phyloP scores from a whole-genome alignment of 53 echinoderm and acorn worm species.

The Holothuria leucospilota region DNA sequence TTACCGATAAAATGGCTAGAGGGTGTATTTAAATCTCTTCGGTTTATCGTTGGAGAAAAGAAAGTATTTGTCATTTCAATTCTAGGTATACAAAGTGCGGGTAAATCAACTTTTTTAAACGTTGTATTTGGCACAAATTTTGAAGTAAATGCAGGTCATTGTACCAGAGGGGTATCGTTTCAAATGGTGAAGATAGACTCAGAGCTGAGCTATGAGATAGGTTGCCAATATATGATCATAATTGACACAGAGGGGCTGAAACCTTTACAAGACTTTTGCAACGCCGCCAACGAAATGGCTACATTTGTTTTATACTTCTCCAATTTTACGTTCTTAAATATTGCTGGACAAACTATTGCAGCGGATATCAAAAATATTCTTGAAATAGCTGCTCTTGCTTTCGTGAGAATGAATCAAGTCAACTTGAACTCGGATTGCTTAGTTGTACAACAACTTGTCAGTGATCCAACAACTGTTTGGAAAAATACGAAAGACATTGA shows the following conservation, averaged over 20 bases:
- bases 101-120: background rate
- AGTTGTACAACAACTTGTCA: too few relatives aligned
- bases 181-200: background rate
- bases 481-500: too few relatives aligned
- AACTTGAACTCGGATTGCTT: background rate
- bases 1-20: background rate
- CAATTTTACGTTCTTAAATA: background rate
- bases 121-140: background rate
- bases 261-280: background rate
- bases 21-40: background rate
- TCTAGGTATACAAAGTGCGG: background rate
- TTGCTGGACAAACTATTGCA: background rate
- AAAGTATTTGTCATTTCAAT: background rate
- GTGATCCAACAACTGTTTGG: too few relatives aligned
- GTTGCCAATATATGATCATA: background rate
- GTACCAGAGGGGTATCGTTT: background rate
- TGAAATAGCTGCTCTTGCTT: background rate
- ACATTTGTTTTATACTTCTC: conserved; percentile 2
- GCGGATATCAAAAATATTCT: conserved; percentile 6
- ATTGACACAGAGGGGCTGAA: conserved; percentile 5
- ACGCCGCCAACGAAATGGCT: background rate
- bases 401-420: background rate
- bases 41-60: background rate
- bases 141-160: background rate
- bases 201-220: background rate